phyloP scores from a whole-genome alignment of 2,113 vertebrate species.

The Agapornis roseicollis region DNA sequence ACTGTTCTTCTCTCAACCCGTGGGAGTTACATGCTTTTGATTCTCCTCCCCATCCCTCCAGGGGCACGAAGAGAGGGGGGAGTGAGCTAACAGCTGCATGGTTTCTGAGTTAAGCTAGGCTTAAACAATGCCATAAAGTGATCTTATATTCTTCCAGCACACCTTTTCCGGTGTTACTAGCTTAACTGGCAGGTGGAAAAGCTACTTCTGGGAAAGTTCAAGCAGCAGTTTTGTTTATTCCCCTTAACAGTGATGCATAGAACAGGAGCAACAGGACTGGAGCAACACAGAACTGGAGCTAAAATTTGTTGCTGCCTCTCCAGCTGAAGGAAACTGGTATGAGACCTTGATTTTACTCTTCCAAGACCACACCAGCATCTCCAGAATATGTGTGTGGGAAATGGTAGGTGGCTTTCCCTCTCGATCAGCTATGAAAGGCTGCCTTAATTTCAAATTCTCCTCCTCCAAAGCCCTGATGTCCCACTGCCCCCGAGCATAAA shows the following conservation, averaged over 20 bases:
- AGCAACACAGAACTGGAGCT: not conserved
- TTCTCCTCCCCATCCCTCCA: too few relatives aligned
- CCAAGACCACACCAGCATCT: not conserved
- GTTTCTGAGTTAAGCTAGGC: too few relatives aligned
- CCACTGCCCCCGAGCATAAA: accelerated
- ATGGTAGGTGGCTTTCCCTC: not conserved
- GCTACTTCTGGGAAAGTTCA: not conserved
- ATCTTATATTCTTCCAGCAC: not conserved
- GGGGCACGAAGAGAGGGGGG: too few relatives aligned
- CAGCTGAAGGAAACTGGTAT: not conserved
- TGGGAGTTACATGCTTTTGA: too few relatives aligned
- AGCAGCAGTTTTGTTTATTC: not conserved
- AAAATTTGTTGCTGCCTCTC: not conserved
- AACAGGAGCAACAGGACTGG: not conserved
- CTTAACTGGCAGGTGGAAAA: not conserved
- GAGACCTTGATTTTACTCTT: not conserved
- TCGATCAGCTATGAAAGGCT: not conserved
- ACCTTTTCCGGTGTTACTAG: not conserved
- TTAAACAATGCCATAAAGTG: not conserved
- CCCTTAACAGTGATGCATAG: not conserved
- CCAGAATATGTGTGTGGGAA: not conserved
- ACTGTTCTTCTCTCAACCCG: too few relatives aligned
- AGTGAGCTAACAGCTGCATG: too few relatives aligned
- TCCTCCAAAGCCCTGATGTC: not conserved
- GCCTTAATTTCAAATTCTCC: not conserved